Conservation (phyloP, 1,140 invertebrate genomes). For the Chelonus insularis region DNA sequence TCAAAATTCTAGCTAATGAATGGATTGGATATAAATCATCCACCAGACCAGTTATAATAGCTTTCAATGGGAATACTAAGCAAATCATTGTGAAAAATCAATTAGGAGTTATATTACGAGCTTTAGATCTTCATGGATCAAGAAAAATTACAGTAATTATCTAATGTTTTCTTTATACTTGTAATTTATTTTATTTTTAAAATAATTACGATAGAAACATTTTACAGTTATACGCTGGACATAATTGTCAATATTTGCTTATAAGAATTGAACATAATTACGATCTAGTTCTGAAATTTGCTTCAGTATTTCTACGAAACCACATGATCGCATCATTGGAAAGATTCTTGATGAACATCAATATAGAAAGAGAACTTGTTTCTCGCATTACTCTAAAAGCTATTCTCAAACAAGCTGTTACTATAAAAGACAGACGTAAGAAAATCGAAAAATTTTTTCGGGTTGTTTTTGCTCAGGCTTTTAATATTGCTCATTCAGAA, state of each 20-base stretch:
- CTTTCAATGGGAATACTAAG: conserved; percentile 42
- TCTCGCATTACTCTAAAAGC: conserved; percentile 39
- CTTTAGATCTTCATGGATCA: conserved; percentile 42
- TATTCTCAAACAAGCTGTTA: conserved; percentile 52
- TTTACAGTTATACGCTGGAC: conserved; percentile 42
- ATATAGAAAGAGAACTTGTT: conserved; percentile 33
- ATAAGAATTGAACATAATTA: conserved; percentile 65
- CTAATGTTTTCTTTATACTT: no score
- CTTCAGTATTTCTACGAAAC: conserved; percentile 41
- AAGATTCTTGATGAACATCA: conserved; percentile 40
- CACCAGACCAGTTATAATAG: conserved; percentile 53
- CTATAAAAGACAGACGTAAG: conserved; percentile 55
- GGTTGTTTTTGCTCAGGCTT: conserved; percentile 59
- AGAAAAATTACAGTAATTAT: conserved; percentile 25
- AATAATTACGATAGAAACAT: no score
- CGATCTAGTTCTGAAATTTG: conserved; percentile 62
- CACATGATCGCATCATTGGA: conserved; percentile 48
- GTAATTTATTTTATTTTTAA: no score
- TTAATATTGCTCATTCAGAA: conserved; percentile 53
- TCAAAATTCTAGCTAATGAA: conserved; percentile 53
- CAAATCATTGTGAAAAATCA: conserved; percentile 45
- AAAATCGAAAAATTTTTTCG: conserved; percentile 62
- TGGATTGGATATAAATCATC: conserved; percentile 51
- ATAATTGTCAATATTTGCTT: conserved; percentile 59
- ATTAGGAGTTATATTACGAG: conserved; percentile 46